These are phyloP conservation scores for Parapsyche elsis DNA, from an alignment of 1,140 invertebrate species.

Conservation along the genomic window DNA sequence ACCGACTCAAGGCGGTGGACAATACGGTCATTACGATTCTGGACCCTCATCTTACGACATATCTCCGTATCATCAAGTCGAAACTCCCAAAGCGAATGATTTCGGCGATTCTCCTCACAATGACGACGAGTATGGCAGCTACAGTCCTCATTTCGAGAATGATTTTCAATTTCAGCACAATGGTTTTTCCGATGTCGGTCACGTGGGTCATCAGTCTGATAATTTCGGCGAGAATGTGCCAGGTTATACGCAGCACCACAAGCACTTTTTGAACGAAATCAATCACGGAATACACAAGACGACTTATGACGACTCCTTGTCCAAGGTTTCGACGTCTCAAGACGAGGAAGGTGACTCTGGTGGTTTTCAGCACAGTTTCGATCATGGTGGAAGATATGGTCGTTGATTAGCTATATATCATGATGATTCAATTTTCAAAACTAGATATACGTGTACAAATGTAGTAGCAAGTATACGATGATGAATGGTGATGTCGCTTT, in stretches of 20 bases:
- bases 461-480: no score
- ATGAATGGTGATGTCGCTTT: no score
- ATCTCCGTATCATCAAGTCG: constrained; percentile 46
- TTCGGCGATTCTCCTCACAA: background rate
- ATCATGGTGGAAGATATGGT: background rate
- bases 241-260: constrained; percentile 38
- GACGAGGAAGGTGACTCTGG: constrained; percentile 23
- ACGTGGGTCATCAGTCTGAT: constrained; percentile 36
- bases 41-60: constrained; percentile 44
- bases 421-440: no score
- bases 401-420: background rate
- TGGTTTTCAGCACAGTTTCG: constrained; percentile 36
- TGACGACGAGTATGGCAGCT: constrained; percentile 10
- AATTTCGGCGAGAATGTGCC: constrained; percentile 48
- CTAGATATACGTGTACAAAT: no score
- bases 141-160: constrained; percentile 39
- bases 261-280: constrained; percentile 48
- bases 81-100: background rate
- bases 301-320: constrained; percentile 22
- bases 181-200: background rate
- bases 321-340: constrained; percentile 16
- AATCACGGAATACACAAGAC: constrained; percentile 37
- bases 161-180: constrained; percentile 4
- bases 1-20: constrained; percentile 32
- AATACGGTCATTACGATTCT: constrained; percentile 10